These are phyloP conservation scores for Dromaius novaehollandiae DNA, from an alignment of 2,113 vertebrate genomes.

Conservation along the genomic window DNA sequence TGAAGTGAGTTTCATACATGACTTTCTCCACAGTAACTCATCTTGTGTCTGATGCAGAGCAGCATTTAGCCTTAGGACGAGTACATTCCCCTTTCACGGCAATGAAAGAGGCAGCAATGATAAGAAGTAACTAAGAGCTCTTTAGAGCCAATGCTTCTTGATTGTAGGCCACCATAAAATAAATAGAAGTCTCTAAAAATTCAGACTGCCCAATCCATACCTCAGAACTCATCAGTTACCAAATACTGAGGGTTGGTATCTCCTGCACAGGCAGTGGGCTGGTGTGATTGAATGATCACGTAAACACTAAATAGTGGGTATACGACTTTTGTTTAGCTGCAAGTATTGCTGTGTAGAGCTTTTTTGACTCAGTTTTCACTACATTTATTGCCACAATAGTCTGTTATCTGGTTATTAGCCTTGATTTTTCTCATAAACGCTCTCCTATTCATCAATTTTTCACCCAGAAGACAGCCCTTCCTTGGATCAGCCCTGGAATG, in stretches of 20 bases:
- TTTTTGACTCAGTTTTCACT: not conserved
- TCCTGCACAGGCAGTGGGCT: not conserved
- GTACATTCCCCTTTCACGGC: slow-evolving; percentile 11
- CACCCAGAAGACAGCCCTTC: not conserved
- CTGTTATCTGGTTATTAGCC: not conserved
- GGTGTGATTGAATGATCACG: not conserved
- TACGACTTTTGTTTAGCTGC: not conserved
- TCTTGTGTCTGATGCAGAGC: not conserved
- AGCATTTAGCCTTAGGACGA: slow-evolving; percentile 36
- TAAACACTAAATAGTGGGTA: not conserved
- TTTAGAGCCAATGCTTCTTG: slow-evolving; percentile 33
- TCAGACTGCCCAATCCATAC: not conserved
- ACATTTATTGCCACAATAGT: not conserved
- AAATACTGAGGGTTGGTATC: not conserved
- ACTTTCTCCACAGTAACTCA: slow-evolving; percentile 13
- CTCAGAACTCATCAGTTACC: not conserved
- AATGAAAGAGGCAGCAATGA: slow-evolving; percentile 7
- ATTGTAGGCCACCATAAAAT: slow-evolving; percentile 21
- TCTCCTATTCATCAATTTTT: not conserved
- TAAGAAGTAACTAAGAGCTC: slow-evolving; percentile 12
- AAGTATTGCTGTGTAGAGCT: not conserved
- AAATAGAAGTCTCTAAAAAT: slow-evolving; percentile 4
- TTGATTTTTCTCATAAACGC: not conserved
- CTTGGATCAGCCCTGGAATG: not conserved
- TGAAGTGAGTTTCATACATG: not conserved